A percentile compares a stretch with the other conserved stretches of the same genome.
These are phyloP conservation scores for Elanus axillaris DNA, from an alignment of 2,113 vertebrate genomes.

Conservation along the genomic window DNA sequence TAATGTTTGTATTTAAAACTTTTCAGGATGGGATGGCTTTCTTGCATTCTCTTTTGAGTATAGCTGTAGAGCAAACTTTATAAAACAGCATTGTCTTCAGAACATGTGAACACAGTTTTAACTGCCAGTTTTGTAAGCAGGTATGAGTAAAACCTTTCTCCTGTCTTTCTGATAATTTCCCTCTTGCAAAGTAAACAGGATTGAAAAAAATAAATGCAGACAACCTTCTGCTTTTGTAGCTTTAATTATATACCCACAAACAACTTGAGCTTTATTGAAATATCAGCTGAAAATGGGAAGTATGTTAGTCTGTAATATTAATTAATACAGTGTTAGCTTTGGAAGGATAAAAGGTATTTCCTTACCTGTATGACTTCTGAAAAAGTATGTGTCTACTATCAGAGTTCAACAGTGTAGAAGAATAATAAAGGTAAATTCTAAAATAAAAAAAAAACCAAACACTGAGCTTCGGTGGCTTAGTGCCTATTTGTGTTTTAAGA, in stretches of 20 bases:
- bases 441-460: background rate
- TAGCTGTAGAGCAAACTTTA: background rate
- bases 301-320: background rate
- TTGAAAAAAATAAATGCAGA: background rate
- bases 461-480: background rate
- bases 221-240: background rate
- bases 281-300: background rate
- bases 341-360: background rate
- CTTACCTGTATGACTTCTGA: background rate
- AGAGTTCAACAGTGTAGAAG: background rate
- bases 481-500: background rate
- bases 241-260: background rate
- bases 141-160: background rate
- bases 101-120: background rate
- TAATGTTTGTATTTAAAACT: background rate
- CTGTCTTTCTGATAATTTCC: background rate
- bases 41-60: background rate
- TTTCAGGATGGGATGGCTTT: background rate
- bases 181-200: background rate
- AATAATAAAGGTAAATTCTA: background rate
- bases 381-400: background rate
- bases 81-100: background rate
- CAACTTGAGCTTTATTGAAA: background rate
- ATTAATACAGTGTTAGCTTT: background rate
- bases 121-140: background rate